Percentiles rank a stretch among this genome's conserved stretches.
Conservation (phyloP, 2,797 vertebrate genomes). For the Hirundo rustica region DNA sequence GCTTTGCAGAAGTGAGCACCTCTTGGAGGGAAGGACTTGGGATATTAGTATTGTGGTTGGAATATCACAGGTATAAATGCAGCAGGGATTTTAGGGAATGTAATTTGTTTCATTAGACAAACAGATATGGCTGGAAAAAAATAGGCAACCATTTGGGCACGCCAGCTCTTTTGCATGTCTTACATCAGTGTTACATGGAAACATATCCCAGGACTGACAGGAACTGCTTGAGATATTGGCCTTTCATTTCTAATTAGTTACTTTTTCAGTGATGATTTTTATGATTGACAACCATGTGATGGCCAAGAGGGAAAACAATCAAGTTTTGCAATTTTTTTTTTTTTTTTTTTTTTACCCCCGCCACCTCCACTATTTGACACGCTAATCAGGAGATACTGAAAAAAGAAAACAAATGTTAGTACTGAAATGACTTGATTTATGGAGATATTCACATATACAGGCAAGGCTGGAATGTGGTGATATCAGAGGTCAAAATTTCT, state of each 20-base stretch:
- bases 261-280: constrained; percentile 10
- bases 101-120: constrained; percentile 1
- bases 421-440: constrained; percentile 62
- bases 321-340: background rate
- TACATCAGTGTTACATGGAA: background rate
- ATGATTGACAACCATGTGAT: constrained; percentile 15
- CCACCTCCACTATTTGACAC: background rate
- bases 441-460: constrained; percentile 12
- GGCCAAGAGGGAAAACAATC: constrained; percentile 1
- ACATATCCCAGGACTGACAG: background rate
- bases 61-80: background rate
- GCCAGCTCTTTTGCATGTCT: background rate
- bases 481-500: constrained; percentile 66
- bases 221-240: background rate
- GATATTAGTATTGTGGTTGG: background rate
- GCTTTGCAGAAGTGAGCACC: background rate
- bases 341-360: background rate
- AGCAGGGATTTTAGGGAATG: background rate
- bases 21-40: background rate
- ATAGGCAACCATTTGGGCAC: background rate
- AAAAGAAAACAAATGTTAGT: constrained; percentile 49
- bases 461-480: constrained; percentile 50
- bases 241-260: constrained; percentile 42
- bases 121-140: constrained; percentile 7
- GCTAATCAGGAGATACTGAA: background rate